Conservation (phyloP, 1,140 invertebrate species). For the Scaptomyza montana region DNA sequence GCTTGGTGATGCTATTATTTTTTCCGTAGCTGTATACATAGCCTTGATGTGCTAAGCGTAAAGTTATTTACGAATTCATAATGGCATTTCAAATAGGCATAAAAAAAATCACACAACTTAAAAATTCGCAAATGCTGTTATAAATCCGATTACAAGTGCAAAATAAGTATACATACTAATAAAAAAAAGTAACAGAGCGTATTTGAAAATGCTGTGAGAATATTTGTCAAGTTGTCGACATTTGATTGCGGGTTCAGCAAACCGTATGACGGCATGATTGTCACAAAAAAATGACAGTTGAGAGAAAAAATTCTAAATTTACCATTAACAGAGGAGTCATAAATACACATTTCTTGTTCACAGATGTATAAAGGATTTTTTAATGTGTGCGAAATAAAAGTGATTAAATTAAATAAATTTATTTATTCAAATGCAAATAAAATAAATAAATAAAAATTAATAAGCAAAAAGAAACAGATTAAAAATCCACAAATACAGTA, state of each 20-base stretch:
- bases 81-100: conserved; percentile 48
- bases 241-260: conserved; percentile 19
- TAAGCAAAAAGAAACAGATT: conserved; percentile 26
- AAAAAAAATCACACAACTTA: conserved; percentile 50
- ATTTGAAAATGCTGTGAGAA: conserved; percentile 36
- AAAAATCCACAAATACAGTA: conserved; percentile 13
- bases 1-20: too few relatives aligned
- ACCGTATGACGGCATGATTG: conserved; percentile 37
- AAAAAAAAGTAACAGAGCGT: conserved; percentile 50
- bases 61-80: conserved; percentile 66
- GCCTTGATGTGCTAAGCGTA: conserved; percentile 72
- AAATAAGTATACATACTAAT: conserved; percentile 5
- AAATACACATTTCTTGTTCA: conserved; percentile 15
- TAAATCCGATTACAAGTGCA: conserved; percentile 61
- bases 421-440: conserved; percentile 53
- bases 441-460: conserved; percentile 61
- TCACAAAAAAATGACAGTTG: conserved; percentile 38
- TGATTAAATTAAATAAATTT: conserved; percentile 19
- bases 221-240: conserved; percentile 8
- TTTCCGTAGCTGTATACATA: not conserved
- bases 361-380: conserved; percentile 26
- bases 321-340: conserved; percentile 16
- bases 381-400: conserved; percentile 20
- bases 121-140: conserved; percentile 54
- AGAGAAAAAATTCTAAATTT: conserved; percentile 28